These are phyloP conservation scores for Dendrocopos noguchii DNA, from an alignment of 2,113 vertebrate species.

Conservation along the genomic window DNA sequence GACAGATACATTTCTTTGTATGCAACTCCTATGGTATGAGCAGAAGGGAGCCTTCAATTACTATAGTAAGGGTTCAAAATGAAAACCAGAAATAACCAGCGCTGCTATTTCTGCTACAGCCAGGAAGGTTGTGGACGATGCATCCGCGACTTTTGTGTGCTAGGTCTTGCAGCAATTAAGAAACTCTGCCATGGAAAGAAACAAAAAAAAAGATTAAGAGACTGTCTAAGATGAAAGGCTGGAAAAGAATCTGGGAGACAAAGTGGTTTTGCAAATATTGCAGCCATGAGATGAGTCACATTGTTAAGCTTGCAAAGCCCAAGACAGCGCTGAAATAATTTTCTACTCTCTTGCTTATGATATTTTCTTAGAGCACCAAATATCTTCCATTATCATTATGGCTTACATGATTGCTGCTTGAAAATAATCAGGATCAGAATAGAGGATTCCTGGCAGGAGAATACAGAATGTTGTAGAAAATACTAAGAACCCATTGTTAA, in stretches of 20 bases:
- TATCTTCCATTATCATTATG: not conserved
- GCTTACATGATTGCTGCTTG: not conserved
- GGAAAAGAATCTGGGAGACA: not conserved
- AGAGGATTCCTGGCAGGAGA: not conserved
- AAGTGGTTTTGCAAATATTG: not conserved
- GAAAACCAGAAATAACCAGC: not conserved
- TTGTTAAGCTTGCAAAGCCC: not conserved
- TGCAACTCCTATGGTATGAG: not conserved
- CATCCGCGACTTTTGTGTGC: not conserved
- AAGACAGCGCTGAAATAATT: not conserved
- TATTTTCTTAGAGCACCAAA: not conserved
- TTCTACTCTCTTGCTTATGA: not conserved
- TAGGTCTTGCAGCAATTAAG: not conserved
- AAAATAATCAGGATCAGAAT: not conserved
- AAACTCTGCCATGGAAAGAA: not conserved
- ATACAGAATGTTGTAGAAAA: not conserved
- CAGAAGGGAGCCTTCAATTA: not conserved
- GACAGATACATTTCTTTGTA: not conserved
- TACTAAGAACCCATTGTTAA: not conserved
- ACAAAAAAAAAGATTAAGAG: not conserved
- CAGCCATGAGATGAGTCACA: not conserved
- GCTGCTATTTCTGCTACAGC: not conserved
- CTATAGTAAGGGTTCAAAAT: not conserved
- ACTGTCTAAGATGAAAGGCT: not conserved
- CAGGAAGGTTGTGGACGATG: not conserved